A percentile compares a stretch with the other conserved stretches of the same genome.
Conservation (phyloP, 2,888 invertebrate genomes). For the Nebria salina region DNA sequence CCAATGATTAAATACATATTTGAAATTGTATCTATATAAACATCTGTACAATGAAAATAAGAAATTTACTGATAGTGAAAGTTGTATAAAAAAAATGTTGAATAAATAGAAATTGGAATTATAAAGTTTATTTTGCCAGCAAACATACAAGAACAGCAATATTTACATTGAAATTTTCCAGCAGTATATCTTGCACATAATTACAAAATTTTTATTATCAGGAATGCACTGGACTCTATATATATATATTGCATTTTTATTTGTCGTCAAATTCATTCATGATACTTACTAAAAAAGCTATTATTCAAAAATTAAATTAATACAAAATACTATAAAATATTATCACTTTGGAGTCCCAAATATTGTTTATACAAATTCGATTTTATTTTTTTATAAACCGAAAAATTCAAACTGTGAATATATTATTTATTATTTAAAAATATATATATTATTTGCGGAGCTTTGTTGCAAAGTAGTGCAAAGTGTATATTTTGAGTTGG, state of each 20-base stretch:
- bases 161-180: neutral
- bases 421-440: neutral
- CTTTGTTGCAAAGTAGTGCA: neutral
- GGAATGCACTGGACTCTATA: neutral
- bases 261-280: neutral
- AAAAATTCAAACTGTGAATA: neutral
- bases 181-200: neutral
- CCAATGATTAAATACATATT: neutral
- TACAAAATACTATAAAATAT: neutral
- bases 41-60: neutral
- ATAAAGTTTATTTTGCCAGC: neutral
- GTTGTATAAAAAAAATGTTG: slow-evolving; percentile 8
- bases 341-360: neutral
- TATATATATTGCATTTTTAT: neutral
- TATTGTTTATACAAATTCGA: neutral
- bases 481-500: neutral
- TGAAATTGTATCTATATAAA: neutral
- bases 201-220: neutral
- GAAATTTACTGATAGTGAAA: neutral
- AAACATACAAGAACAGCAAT: neutral
- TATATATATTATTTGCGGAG: neutral
- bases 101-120: neutral
- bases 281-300: neutral
- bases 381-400: neutral
- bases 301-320: slow-evolving; percentile 1